Base-by-base conservation (phyloP, 2,797 vertebrate genomes). In the Lemur catta region DNA sequence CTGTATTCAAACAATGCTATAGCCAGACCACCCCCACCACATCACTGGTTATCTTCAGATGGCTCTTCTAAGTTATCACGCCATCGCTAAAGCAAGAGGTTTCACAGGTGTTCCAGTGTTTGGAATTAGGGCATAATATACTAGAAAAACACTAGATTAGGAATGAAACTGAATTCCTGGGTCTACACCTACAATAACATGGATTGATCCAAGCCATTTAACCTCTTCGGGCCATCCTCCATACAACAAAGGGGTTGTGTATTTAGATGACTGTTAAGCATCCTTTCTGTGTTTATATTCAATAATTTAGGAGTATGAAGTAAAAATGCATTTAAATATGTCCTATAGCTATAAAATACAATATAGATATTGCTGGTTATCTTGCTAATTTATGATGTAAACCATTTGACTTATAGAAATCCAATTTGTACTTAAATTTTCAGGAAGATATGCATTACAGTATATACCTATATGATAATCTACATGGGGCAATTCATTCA, bases 341-440 rank as follows among this genome's bases (percentile, higher is more conserved):
- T 72, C 80, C 84, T 84, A 9, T 80, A 93, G 69, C 84, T 88
- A 69, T 75, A 75, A 69, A 89, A 81, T 26, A 41, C 7, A 65
- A 79, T 46, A 74, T 28, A 85, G 35, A 52, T 65, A 46, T 28
- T 74, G 22, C 76, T 55, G 33, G 33, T 55, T 89, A 81, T 55
- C 57, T 72, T 92, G 74, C 75, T 79, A 75, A 75, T 79, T 79
- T 84, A 84, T 93, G n/a, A 65, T 55, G 7, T 55, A 80, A 95
- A 80, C 12, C 20, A 59, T 93, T 78, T 82, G 61, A 63, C 41
- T 52, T 85, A 50, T 5, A 95, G 46, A 95, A 95, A 89, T 26
- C 15, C 24, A 89, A 52, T 41, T 76, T 91, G 30, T 52, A 75
- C 35, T 52, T 65, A 82, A 78, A 38, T 82, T 80, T 78, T 89